Evolutionary conservation across 2,797 vertebrate genomes (phyloP).

Genomic region (Ataeniobius toweri): DNA sequence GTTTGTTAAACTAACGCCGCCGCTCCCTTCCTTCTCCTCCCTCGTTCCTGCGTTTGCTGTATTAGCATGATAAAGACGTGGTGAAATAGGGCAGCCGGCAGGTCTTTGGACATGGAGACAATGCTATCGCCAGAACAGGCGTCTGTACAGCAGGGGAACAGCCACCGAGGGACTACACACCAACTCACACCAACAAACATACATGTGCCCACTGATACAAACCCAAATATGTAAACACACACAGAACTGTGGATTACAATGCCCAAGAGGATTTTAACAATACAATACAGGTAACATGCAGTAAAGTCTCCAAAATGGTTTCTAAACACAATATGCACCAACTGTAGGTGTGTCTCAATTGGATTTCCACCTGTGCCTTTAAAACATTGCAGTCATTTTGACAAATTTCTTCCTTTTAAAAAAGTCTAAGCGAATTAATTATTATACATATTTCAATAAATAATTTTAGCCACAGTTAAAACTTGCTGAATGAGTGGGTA

Average conservation of each 20-base stretch:
- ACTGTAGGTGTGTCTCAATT: neutral
- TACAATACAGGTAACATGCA: conserved; percentile 57
- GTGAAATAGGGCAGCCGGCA: conserved; percentile 78
- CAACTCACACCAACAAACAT: conserved; percentile 22
- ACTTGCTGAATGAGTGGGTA: neutral
- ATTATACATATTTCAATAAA: neutral
- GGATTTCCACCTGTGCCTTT: neutral
- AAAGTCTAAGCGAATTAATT: neutral
- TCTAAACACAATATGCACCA: conserved; percentile 1
- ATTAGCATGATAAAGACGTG: conserved; percentile 81
- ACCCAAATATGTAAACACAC: conserved; percentile 58
- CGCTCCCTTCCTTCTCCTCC: conserved; percentile 50
- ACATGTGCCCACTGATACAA: conserved; percentile 42
- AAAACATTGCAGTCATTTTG: neutral
- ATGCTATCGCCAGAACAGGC: conserved; percentile 77
- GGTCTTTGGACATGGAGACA: conserved; percentile 78
- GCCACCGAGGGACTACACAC: conserved; percentile 62
- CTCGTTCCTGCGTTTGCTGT: conserved; percentile 57
- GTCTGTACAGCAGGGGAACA: conserved; percentile 64
- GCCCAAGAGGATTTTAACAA: conserved; percentile 59
- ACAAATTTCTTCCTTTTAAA: neutral
- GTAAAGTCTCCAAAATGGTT: conserved; percentile 36
- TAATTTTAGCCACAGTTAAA: neutral
- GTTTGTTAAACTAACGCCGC: conserved; percentile 68
- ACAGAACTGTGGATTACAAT: conserved; percentile 58